phyloP scores from a whole-genome alignment of 2,888 invertebrate genomes.

The Rhamphomyia laevipes region DNA sequence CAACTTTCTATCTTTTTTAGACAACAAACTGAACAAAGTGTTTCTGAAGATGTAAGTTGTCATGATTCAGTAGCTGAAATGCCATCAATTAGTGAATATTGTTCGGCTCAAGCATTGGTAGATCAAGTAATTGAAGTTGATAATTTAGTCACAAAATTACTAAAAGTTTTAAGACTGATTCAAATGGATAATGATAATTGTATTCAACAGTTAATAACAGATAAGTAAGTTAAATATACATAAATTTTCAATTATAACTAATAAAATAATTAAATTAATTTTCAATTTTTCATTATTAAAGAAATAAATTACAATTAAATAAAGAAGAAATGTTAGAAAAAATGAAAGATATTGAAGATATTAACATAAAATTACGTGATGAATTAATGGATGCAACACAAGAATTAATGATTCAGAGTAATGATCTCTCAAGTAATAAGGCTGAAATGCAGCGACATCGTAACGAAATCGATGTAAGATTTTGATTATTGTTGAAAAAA shows the following conservation, averaged over 20 bases:
- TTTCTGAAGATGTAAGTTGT: constrained; percentile 34
- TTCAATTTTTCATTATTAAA: constrained; percentile 14
- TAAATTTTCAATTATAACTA: neutral
- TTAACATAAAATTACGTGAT: constrained; percentile 42
- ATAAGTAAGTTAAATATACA: constrained; percentile 40
- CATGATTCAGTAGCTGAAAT: constrained; percentile 41
- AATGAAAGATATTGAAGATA: constrained; percentile 43
- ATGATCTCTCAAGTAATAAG: constrained; percentile 42
- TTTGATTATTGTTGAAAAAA: constrained; percentile 19
- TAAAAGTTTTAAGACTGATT: constrained; percentile 60
- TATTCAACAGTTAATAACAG: constrained; percentile 51
- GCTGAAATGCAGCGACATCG: constrained; percentile 43
- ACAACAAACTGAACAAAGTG: constrained; percentile 23
- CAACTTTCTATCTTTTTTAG: neutral
- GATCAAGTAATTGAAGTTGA: constrained; percentile 67
- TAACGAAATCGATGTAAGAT: constrained; percentile 45
- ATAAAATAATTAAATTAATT: neutral
- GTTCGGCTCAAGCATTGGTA: constrained; percentile 47
- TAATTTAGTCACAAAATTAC: constrained; percentile 58
- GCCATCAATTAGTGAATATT: constrained; percentile 40
- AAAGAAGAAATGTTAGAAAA: constrained; percentile 39
- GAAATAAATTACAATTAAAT: constrained; percentile 36
- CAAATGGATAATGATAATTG: constrained; percentile 57
- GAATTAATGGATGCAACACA: constrained; percentile 45
- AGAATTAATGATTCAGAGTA: constrained; percentile 41